Evolutionary conservation across 2,113 vertebrate species (phyloP).

Genomic region (Cisticola juncidis): DNA sequence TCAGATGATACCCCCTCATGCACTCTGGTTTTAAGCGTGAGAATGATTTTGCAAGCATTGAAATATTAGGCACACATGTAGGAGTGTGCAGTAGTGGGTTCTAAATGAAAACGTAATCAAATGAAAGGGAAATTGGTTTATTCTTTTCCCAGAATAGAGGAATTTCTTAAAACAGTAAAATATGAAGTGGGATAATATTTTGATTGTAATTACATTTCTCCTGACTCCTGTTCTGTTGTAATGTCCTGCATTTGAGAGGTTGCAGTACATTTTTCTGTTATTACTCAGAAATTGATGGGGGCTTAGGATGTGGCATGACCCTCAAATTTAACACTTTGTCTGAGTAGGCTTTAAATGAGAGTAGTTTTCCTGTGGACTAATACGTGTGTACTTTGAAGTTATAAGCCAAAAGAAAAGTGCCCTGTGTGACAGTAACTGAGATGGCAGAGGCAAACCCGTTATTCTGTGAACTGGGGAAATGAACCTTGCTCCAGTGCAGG

Average conservation of each 20-base stretch:
- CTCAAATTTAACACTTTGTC: neutral
- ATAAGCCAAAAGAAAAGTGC: neutral
- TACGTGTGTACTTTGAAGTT: neutral
- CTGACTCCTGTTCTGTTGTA: neutral
- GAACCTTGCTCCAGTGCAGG: neutral
- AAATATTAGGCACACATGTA: neutral
- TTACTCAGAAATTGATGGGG: neutral
- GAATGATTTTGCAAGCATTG: neutral
- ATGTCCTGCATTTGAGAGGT: neutral
- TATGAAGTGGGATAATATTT: neutral
- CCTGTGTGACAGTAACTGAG: neutral
- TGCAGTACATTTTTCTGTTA: neutral
- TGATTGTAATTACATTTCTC: neutral
- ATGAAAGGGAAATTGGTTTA: neutral
- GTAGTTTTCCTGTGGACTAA: neutral
- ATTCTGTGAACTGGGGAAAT: neutral
- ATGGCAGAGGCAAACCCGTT: conserved; percentile 33
- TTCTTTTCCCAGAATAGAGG: neutral
- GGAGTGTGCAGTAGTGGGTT: neutral
- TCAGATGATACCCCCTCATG: neutral
- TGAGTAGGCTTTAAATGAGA: neutral
- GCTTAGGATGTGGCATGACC: neutral
- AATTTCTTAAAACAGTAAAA: neutral
- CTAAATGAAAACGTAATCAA: neutral
- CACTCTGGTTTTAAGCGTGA: neutral